Percentiles rank a stretch among this genome's conserved stretches.
Evolutionary conservation across 2,888 invertebrate species (phyloP).

Genomic region (Drosophila niveifrons): DNA sequence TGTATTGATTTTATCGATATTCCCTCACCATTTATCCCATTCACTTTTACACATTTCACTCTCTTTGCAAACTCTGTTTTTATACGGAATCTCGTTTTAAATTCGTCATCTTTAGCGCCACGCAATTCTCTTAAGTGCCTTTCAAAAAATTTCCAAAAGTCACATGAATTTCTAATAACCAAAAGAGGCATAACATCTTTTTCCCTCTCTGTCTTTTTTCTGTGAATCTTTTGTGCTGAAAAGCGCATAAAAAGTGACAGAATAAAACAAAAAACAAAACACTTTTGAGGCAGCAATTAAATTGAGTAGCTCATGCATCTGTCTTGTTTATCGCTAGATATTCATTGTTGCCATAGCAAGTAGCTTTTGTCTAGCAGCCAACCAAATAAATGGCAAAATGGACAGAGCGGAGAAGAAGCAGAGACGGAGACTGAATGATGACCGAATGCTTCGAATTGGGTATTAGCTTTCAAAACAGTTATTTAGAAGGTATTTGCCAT

Average conservation of each 20-base stretch:
- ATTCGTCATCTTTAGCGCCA: not conserved
- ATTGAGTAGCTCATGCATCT: slow-evolving; percentile 3
- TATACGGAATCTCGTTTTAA: not conserved
- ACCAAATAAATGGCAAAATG: slow-evolving; percentile 16
- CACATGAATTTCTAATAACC: not conserved
- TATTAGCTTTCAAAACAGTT: slow-evolving; percentile 61
- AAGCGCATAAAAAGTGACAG: not conserved
- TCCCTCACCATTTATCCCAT: not conserved
- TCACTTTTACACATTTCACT: not conserved
- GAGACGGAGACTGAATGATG: not conserved
- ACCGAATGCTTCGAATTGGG: slow-evolving; percentile 24
- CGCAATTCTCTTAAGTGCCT: not conserved
- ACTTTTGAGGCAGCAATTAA: not conserved
- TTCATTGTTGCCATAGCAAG: slow-evolving; percentile 19
- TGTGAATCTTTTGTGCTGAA: not conserved
- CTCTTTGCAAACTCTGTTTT: too few relatives aligned
- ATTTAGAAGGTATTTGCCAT: slow-evolving; percentile 51
- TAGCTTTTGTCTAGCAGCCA: slow-evolving; percentile 38
- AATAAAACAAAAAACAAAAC: not conserved
- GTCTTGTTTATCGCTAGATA: not conserved
- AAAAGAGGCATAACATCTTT: not conserved
- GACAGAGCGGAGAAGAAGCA: not conserved
- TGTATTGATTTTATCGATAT: not conserved
- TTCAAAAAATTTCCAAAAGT: not conserved
- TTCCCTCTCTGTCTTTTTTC: not conserved